A percentile compares a stretch with the other conserved stretches of the same genome.
These are phyloP conservation scores for Fragum sueziense DNA, from an alignment of 2,888 invertebrate species.

Conservation along the genomic window DNA sequence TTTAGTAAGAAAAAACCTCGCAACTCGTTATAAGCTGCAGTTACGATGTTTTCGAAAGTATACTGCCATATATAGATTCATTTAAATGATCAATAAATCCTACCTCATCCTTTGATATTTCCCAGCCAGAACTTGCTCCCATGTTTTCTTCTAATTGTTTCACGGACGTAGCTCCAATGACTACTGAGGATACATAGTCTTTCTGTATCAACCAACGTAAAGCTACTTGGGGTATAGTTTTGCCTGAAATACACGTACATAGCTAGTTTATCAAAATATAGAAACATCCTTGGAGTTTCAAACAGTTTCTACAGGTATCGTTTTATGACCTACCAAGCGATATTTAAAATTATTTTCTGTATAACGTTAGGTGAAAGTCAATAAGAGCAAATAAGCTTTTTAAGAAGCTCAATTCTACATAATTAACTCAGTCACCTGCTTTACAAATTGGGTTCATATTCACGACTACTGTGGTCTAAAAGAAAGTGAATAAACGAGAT, in stretches of 20 bases:
- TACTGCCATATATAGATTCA: not conserved
- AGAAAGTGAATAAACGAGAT: not conserved
- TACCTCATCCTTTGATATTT: conserved; percentile 68
- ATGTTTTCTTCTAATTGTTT: conserved; percentile 76
- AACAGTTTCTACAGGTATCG: not conserved
- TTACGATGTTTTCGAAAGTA: not conserved
- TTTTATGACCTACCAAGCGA: not conserved
- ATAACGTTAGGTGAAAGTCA: not conserved
- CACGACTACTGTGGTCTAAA: not conserved
- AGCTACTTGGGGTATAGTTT: conserved; percentile 71
- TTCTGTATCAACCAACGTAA: conserved; percentile 77
- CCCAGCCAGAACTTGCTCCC: conserved; percentile 73
- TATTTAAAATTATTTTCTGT: not conserved
- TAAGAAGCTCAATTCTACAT: not conserved
- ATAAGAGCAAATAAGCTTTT: not conserved
- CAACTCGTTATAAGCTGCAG: not conserved
- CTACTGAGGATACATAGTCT: conserved; percentile 71
- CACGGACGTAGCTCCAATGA: conserved; percentile 75
- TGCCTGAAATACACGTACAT: conserved; percentile 59
- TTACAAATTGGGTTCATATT: not conserved
- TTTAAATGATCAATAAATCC: not conserved
- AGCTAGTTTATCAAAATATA: too few species aligned
- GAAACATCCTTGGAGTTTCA: too few species aligned
- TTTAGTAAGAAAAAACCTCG: not conserved
- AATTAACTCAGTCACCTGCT: not conserved